Conservation (phyloP, 2,113 vertebrate genomes). For the Phyllostomus hastatus region DNA sequence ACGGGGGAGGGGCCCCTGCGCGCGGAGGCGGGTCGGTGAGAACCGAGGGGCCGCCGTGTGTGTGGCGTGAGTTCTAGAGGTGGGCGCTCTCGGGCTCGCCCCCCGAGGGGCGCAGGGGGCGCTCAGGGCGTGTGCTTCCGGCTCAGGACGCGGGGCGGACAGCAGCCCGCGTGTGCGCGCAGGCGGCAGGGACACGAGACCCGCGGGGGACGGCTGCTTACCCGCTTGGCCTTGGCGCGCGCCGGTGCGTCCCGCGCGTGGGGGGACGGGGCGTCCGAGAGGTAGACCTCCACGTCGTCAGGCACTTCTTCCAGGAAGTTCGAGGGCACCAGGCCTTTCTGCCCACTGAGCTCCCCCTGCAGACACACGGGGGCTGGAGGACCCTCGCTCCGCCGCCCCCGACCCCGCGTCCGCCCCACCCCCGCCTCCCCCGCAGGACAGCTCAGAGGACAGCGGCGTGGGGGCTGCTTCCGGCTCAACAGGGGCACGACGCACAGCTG, state of each 20-base stretch:
- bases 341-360: conserved; percentile 97
- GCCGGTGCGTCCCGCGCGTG: conserved; percentile 86
- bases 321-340: conserved; percentile 97
- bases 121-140: background rate
- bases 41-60: background rate
- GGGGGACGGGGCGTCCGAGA: conserved; percentile 90
- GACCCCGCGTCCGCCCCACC: background rate
- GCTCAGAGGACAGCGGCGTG: too few species aligned
- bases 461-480: background rate
- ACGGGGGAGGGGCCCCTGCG: background rate
- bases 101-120: background rate
- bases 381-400: background rate
- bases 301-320: conserved; percentile 99
- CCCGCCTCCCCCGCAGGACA: too few species aligned
- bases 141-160: background rate
- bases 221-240: conserved; percentile 96
- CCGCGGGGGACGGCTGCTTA: conserved; percentile 76
- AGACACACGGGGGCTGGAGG: background rate
- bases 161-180: background rate
- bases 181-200: background rate
- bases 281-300: conserved; percentile 97
- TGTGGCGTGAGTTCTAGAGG: background rate
- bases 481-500: accelerated
- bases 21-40: background rate
- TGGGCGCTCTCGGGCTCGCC: background rate